Percentiles rank a stretch among this genome's conserved stretches.
These are phyloP conservation scores for Octonoba sinensis DNA, from an alignment of 2,888 invertebrate species.

Conservation along the genomic window DNA sequence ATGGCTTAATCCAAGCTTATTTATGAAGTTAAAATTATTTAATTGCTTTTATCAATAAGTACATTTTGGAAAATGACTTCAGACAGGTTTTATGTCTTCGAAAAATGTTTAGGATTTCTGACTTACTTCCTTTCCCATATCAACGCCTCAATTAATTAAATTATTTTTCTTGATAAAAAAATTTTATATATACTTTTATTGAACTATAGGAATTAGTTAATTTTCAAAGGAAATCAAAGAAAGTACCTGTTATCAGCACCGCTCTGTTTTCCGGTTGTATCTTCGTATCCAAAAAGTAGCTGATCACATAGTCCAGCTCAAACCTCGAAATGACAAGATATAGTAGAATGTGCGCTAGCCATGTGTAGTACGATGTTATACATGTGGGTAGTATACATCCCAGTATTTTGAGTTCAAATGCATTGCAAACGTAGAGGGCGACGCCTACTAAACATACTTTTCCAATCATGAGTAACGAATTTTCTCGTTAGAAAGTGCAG, in stretches of 20 bases:
- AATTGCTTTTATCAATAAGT: no score
- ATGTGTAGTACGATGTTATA: background rate
- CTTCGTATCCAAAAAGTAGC: background rate
- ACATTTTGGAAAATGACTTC: no score
- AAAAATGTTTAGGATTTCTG: no score
- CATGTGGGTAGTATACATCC: background rate
- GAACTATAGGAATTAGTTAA: background rate
- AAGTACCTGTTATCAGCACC: slow-evolving; percentile 12
- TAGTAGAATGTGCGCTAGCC: background rate
- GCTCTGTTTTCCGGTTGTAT: slow-evolving; percentile 7
- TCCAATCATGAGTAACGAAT: background rate
- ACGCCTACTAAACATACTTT: slow-evolving; percentile 1
- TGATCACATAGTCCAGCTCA: background rate
- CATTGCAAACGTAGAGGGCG: background rate
- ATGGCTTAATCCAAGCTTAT: no score
- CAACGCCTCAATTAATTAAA: no score
- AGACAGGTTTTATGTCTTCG: no score
- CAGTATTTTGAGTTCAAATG: background rate
- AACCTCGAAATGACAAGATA: slow-evolving; percentile 6
- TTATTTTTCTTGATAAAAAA: background rate
- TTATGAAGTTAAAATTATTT: no score
- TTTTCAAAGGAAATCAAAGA: background rate
- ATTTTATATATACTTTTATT: background rate
- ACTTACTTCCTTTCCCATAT: no score
- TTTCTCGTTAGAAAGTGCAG: no score